Evolutionary conservation across 2,797 vertebrate genomes (phyloP).

Genomic region (Eremophila alpestris): DNA sequence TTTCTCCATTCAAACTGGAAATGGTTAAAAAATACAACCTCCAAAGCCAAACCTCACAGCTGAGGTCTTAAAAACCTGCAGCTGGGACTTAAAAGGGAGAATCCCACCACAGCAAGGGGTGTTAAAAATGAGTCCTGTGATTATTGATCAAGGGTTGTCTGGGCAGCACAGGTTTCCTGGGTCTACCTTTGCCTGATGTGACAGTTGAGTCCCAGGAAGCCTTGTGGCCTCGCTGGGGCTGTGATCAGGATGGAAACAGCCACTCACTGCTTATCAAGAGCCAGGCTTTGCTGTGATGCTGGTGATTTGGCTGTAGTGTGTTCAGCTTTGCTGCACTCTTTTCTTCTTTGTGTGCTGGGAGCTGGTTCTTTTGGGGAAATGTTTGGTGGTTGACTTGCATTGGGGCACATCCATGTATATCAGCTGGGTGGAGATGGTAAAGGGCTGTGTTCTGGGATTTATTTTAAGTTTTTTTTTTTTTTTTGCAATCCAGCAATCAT

Average conservation of each 20-base stretch:
- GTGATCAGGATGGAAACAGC: background rate
- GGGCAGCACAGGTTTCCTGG: background rate
- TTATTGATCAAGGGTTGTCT: background rate
- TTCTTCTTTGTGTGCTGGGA: background rate
- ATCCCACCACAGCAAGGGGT: background rate
- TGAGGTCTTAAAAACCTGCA: background rate
- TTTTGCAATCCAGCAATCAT: background rate
- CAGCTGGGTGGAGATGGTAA: background rate
- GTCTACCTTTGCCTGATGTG: background rate
- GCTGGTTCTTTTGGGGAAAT: background rate
- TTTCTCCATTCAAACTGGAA: background rate
- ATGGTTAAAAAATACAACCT: background rate
- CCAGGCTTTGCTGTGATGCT: background rate
- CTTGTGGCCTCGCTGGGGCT: fast-evolving
- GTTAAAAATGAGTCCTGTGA: background rate
- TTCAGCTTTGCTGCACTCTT: background rate
- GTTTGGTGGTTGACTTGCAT: fast-evolving
- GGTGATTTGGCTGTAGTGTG: background rate
- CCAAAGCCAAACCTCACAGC: background rate
- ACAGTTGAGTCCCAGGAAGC: background rate
- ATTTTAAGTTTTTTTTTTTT: background rate
- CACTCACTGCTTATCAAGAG: background rate
- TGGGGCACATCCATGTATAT: background rate
- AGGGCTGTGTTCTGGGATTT: background rate
- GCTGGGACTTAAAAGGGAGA: background rate